Evolutionary conservation across 2,113 vertebrate species (phyloP).

Genomic region (Epinephelus cyanopodus): DNA sequence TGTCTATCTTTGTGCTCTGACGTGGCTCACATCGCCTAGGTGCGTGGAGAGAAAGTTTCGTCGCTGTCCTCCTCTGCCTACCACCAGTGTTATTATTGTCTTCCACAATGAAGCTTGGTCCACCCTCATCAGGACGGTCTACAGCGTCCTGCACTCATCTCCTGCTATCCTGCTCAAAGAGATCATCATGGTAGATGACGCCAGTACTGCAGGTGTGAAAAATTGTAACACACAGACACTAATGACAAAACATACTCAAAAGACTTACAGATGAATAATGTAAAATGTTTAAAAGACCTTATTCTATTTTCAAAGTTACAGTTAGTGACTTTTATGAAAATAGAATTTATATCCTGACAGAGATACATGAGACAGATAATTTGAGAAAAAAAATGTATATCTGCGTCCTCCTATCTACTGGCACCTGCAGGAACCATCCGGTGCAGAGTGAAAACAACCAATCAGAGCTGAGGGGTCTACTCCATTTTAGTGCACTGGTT

Average conservation of each 20-base stretch:
- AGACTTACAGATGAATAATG: too few relatives aligned
- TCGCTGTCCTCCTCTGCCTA: conserved; percentile 91
- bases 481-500: too few relatives aligned
- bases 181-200: conserved; percentile 95
- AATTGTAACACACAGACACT: neutral
- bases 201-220: conserved; percentile 90
- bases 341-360: too few relatives aligned
- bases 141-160: conserved; percentile 92
- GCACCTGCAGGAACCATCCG: too few relatives aligned
- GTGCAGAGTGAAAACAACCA: too few relatives aligned
- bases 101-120: conserved; percentile 96
- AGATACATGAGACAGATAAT: too few relatives aligned
- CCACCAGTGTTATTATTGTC: conserved; percentile 93
- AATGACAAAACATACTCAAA: neutral
- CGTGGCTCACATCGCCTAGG: conserved; percentile 69
- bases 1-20: neutral
- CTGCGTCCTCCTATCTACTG: too few relatives aligned
- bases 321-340: too few relatives aligned
- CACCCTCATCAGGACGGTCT: conserved; percentile 92
- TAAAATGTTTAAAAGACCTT: too few relatives aligned
- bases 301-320: too few relatives aligned
- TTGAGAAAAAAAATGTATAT: too few relatives aligned
- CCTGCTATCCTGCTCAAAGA: conserved; percentile 91
- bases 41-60: conserved; percentile 92
- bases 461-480: too few relatives aligned